Percentiles rank a stretch among this genome's conserved stretches.
phyloP scores from a whole-genome alignment of 2,888 invertebrate genomes.

The Apamea crenata region DNA sequence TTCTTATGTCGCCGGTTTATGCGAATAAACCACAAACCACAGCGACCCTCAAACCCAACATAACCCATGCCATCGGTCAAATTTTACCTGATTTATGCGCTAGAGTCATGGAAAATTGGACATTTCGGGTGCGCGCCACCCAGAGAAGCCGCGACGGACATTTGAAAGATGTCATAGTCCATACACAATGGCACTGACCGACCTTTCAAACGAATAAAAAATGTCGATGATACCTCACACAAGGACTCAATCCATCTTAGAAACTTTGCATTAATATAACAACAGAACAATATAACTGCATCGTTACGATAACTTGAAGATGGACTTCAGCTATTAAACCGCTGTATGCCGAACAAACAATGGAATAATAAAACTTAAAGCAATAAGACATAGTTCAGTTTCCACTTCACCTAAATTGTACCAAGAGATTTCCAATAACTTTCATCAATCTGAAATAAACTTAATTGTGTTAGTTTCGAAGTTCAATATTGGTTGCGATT shows the following conservation, averaged over 20 bases:
- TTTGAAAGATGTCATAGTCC: no score
- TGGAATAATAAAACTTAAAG: background rate
- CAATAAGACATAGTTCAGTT: conserved; percentile 7
- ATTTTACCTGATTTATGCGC: no score
- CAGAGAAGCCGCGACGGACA: no score
- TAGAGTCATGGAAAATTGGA: no score
- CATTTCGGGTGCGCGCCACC: no score
- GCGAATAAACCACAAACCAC: no score
- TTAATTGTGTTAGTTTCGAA: background rate
- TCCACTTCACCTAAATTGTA: background rate
- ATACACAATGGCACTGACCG: no score
- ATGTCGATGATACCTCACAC: no score
- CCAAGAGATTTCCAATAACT: background rate
- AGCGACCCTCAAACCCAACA: no score
- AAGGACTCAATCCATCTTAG: background rate
- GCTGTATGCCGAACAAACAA: background rate
- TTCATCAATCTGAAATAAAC: conserved; percentile 5
- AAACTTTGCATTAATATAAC: background rate
- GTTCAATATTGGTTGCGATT: background rate
- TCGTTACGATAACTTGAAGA: background rate
- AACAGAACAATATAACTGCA: background rate
- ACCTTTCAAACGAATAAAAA: no score
- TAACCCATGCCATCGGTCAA: no score
- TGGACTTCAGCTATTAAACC: background rate
- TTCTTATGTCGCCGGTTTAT: no score